A percentile compares a stretch with the other conserved stretches of the same genome.
phyloP scores from a whole-genome alignment of 2,888 invertebrate species.

The Himalopsyche anomala region DNA sequence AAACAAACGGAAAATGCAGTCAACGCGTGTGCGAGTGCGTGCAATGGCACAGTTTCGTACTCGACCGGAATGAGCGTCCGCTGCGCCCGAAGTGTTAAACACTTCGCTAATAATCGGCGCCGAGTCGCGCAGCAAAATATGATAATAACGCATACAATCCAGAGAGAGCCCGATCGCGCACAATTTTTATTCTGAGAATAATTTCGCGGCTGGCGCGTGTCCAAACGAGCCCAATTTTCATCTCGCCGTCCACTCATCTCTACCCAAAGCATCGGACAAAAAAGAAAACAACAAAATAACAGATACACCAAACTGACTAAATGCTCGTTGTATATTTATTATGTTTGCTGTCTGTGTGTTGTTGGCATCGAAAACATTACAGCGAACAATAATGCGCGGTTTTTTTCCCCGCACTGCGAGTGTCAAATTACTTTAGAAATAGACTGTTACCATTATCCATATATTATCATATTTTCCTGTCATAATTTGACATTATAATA shows the following conservation, averaged over 20 bases:
- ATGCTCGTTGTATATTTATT: no score
- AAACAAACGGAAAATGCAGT: no score
- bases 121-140: not conserved
- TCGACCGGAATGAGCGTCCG: not conserved
- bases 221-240: not conserved
- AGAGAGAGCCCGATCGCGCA: not conserved
- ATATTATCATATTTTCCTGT: no score
- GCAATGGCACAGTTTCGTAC: not conserved
- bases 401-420: no score
- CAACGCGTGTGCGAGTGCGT: no score
- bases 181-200: constrained; percentile 28
- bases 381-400: no score
- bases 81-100: not conserved
- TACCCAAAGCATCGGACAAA: not conserved
- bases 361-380: no score
- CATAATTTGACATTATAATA: no score
- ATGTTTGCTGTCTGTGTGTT: no score
- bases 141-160: not conserved
- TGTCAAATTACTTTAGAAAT: no score
- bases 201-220: not conserved
- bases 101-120: not conserved
- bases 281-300: not conserved
- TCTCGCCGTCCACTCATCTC: not conserved
- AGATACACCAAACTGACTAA: not conserved
- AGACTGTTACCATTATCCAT: no score